Percentiles rank a stretch among this genome's conserved stretches.
These are phyloP conservation scores for Tetranychus truncatus DNA, from an alignment of 2,888 invertebrate genomes.

Conservation along the genomic window DNA sequence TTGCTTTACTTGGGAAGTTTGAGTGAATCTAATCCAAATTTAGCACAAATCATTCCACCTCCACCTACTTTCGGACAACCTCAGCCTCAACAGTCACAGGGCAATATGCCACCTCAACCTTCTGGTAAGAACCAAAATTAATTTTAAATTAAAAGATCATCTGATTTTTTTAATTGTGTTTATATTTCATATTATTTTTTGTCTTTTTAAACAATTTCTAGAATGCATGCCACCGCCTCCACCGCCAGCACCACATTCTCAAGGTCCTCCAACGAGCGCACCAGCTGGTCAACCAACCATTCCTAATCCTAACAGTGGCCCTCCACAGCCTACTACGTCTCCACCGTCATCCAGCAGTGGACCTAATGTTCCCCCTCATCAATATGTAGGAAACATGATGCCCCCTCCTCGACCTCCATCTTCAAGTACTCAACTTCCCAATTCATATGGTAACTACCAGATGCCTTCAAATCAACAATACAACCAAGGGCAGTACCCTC, in stretches of 20 bases:
- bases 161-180: not conserved
- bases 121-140: not conserved
- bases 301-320: not conserved
- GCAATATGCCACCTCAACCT: constrained; percentile 3
- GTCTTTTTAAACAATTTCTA: not conserved
- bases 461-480: constrained; percentile 7
- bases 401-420: not conserved
- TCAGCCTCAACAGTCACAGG: constrained; percentile 14
- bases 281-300: constrained; percentile 8
- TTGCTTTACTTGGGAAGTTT: constrained; percentile 84
- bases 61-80: constrained; percentile 19
- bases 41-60: constrained; percentile 59
- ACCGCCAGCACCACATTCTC: not conserved
- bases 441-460: constrained; percentile 2
- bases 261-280: not conserved
- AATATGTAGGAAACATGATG: constrained; percentile 5
- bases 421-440: not conserved
- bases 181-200: not conserved
- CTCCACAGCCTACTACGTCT: not conserved
- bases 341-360: not conserved
- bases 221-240: not conserved
- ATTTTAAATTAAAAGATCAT: not conserved
- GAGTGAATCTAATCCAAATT: constrained; percentile 90
- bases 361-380: not conserved
- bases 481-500: constrained; percentile 1